Evolutionary conservation across 2,888 invertebrate species (phyloP), one percentile per base, ranked within the genome.

Genomic region (Boloria selene): DNA sequence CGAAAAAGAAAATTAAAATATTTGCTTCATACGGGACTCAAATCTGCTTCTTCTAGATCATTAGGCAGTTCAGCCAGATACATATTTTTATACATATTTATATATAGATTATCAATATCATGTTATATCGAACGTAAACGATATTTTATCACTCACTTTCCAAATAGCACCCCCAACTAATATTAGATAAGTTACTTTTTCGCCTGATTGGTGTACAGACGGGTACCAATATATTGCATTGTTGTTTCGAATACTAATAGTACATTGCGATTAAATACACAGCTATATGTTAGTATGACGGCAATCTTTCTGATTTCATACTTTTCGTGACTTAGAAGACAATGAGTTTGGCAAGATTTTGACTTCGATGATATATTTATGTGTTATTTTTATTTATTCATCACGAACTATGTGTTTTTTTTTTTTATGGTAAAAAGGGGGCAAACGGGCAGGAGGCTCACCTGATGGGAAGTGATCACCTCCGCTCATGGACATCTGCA

Each of bases 111-210:
- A 38, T 38, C 31, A 26, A 26, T 26, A 5, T 31, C 31, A 38
- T 38, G 7, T 31, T 31, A 31, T 31, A 7, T 31, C 2, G 10
- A 38, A 10, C 10, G 7, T 38, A 2, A 38, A 10, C 10, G 31
- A 44, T 14, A 55, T 14, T 44, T n/a, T 65, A 63, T 51, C 63
- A 59, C 51, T 38, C n/a, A 5, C 3, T 51, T 17, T 52, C 17
- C 59, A 64, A 71, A 69, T 71, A 68, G 45, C 17, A 13, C 63
- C 45, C 61, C 58, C 18, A 70, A 67, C 68, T 70, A 81, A 86
- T 88, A 88, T 88, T 88, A 87, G 84, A 83, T 86, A 88, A 86
- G 85, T 88, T 87, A 80, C 83, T 83, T 83, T 83, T 80, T 82
- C 83, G 81, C 79, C 80, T 87, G 88, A 87, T 88, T 88, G 88